Evolutionary conservation across 2,888 invertebrate species (phyloP).

Genomic region (Rhyacophila evoluta): DNA sequence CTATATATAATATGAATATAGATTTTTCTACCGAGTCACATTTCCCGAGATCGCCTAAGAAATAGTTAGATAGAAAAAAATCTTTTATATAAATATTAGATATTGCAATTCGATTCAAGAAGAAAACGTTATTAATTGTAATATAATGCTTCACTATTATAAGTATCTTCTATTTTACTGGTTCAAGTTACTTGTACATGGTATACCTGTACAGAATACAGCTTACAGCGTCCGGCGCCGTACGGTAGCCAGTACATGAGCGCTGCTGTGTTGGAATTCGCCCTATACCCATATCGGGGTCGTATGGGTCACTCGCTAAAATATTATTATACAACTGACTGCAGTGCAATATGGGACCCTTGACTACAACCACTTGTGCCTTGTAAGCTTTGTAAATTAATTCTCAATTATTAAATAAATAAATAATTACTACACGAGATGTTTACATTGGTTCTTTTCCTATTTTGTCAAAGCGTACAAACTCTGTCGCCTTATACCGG

Average conservation of each 20-base stretch:
- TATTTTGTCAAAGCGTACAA: not conserved
- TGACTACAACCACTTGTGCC: not conserved
- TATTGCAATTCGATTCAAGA: too few relatives aligned
- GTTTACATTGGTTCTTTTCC: not conserved
- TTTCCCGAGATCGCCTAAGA: too few relatives aligned
- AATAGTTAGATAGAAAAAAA: too few relatives aligned
- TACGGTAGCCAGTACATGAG: slow-evolving; percentile 7
- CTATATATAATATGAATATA: too few relatives aligned
- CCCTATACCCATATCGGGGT: slow-evolving; percentile 19
- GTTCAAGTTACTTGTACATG: not conserved
- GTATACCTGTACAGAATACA: not conserved
- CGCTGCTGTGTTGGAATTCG: slow-evolving; percentile 12
- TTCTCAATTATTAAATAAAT: not conserved
- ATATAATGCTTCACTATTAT: too few relatives aligned
- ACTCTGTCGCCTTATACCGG: too few relatives aligned
- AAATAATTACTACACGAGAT: not conserved
- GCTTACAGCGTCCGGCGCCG: not conserved
- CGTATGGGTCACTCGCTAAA: not conserved
- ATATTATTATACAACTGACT: not conserved
- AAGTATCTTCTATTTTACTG: too few relatives aligned
- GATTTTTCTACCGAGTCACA: too few relatives aligned
- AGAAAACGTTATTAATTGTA: too few relatives aligned
- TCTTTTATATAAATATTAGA: too few relatives aligned
- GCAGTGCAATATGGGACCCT: not conserved
- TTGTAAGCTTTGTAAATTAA: not conserved